Percentiles rank a stretch among this genome's conserved stretches.
These are phyloP conservation scores for Cherax destructor DNA, from an alignment of 1,140 invertebrate species.

Conservation along the genomic window DNA sequence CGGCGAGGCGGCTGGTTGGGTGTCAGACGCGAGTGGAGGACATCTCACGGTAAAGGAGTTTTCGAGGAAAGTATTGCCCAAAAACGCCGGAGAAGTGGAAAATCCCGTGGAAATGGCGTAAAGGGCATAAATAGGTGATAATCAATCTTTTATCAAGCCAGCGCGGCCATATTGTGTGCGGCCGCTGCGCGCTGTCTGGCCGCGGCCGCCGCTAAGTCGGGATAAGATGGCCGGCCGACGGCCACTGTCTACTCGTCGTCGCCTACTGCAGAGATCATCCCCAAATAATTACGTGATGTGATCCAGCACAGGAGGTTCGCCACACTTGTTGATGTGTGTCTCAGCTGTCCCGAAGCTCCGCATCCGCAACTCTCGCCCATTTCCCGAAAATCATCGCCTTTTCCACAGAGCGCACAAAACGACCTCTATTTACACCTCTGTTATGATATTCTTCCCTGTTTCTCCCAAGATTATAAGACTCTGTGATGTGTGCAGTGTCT, in stretches of 20 bases:
- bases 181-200: neutral
- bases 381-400: conserved; percentile 18
- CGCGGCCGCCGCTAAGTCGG: neutral
- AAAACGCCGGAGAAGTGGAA: neutral
- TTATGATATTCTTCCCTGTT: too few species aligned
- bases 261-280: neutral
- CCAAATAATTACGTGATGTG: neutral
- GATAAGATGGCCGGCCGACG: conserved; percentile 50
- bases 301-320: neutral
- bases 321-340: neutral
- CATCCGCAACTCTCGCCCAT: neutral
- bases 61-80: neutral
- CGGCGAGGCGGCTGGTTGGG: neutral
- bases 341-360: neutral
- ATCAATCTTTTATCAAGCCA: conserved; percentile 31
- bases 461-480: conserved; percentile 50
- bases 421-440: conserved; percentile 20
- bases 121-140: conserved; percentile 34
- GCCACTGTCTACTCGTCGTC: neutral
- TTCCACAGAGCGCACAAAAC: neutral
- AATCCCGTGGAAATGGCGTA: conserved; percentile 10
- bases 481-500: neutral
- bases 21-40: neutral
- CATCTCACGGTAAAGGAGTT: neutral
- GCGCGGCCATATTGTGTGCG: conserved; percentile 54